A percentile compares a stretch with the other conserved stretches of the same genome.
Evolutionary conservation across 2,113 vertebrate species (phyloP).

Genomic region (Rhizomys pruinosus): DNA sequence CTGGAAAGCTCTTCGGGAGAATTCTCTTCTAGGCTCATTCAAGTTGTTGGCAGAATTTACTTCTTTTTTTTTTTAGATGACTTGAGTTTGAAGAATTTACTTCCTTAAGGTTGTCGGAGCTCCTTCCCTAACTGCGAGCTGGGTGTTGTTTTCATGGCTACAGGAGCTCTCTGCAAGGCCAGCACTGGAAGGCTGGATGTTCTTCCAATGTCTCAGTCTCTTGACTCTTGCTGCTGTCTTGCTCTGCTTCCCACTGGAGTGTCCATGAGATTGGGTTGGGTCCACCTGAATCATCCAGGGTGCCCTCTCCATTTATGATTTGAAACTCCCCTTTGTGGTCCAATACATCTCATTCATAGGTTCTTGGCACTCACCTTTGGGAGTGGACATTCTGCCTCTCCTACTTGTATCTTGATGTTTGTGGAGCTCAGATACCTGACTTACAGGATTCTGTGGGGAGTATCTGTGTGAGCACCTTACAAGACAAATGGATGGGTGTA

Average conservation of each 20-base stretch:
- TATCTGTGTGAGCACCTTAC: neutral
- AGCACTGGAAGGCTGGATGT: neutral
- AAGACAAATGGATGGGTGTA: neutral
- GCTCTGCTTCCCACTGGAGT: neutral
- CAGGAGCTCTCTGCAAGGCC: neutral
- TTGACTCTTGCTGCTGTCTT: neutral
- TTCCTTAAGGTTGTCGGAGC: too few relatives aligned
- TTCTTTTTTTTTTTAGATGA: too few relatives aligned
- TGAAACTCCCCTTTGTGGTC: neutral
- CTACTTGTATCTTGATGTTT: neutral
- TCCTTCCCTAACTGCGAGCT: neutral
- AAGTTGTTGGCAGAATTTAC: neutral
- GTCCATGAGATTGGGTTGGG: neutral
- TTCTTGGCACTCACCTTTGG: neutral
- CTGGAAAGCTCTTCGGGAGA: neutral
- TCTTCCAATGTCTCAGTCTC: neutral
- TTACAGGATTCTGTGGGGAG: conserved; percentile 8
- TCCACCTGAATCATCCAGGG: neutral
- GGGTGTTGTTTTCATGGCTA: neutral
- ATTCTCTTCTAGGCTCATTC: neutral
- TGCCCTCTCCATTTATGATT: neutral
- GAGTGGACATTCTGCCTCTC: neutral
- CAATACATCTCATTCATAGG: neutral
- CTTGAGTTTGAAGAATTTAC: neutral
- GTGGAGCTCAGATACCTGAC: neutral